A percentile compares a stretch with the other conserved stretches of the same genome.
Evolutionary conservation across 1,140 invertebrate species (phyloP).

Genomic region (Heliconius hermathena): DNA sequence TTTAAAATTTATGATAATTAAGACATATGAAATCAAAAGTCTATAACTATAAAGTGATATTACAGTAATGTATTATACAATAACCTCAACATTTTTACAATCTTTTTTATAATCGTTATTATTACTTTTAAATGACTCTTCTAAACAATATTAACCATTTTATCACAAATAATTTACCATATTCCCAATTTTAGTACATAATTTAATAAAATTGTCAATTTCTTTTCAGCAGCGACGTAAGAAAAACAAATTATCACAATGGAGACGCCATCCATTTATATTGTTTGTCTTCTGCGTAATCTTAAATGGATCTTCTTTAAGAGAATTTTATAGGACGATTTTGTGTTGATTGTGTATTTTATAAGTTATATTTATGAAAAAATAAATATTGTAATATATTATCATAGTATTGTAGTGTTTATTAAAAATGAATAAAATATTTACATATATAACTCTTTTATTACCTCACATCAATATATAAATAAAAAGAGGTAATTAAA

Average conservation of each 20-base stretch:
- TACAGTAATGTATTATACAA: too few species aligned
- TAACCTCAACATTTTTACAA: too few species aligned
- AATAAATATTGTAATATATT: neutral
- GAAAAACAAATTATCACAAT: neutral
- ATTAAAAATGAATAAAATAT: too few species aligned
- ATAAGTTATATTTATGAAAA: neutral
- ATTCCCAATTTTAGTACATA: too few species aligned
- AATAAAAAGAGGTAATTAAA: neutral
- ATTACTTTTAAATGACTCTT: too few species aligned
- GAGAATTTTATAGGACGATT: neutral
- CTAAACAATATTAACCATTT: too few species aligned
- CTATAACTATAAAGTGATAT: too few species aligned
- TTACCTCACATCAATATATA: neutral
- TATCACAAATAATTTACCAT: too few species aligned
- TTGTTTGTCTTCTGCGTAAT: constrained; percentile 8
- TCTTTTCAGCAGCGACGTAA: neutral
- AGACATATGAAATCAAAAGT: too few species aligned
- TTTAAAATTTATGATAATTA: too few species aligned
- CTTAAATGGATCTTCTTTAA: constrained; percentile 6
- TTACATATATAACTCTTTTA: neutral
- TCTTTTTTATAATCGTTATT: too few species aligned
- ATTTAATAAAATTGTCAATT: neutral
- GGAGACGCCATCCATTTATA: neutral
- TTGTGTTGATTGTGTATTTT: neutral
- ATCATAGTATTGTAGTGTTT: neutral